phyloP scores from a whole-genome alignment of 1,140 invertebrate genomes.

The Meloidogyne chitwoodi region DNA sequence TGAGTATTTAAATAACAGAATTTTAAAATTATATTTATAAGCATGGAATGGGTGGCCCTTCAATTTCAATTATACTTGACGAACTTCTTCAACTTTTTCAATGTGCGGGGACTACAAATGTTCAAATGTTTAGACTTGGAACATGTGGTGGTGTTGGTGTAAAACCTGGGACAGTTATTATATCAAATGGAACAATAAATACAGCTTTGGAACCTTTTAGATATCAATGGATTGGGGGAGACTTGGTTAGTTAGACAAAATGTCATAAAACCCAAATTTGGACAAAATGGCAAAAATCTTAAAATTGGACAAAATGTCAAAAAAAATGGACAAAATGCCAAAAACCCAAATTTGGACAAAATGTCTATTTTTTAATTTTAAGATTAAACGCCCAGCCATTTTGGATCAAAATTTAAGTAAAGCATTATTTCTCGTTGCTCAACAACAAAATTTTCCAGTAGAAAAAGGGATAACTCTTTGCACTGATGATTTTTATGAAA shows the following conservation, averaged over 20 bases:
- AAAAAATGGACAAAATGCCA: not conserved
- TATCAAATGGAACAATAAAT: conserved; percentile 53
- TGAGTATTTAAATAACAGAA: conserved; percentile 66
- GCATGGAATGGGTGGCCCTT: conserved; percentile 91
- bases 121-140: conserved; percentile 83
- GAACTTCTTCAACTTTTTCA: conserved; percentile 87
- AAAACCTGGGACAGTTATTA: conserved; percentile 52
- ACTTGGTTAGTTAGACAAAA: conserved; percentile 64
- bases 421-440: conserved; percentile 72
- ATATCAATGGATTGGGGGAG: conserved; percentile 78
- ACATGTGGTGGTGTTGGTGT: conserved; percentile 64
- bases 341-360: conserved; percentile 1
- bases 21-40: conserved; percentile 58
- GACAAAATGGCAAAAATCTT: not conserved
- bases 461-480: conserved; percentile 87
- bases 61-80: conserved; percentile 81
- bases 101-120: conserved; percentile 77
- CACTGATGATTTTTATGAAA: conserved; percentile 95
- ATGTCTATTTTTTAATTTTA: not conserved
- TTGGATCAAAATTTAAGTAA: conserved; percentile 75
- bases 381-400: conserved; percentile 73
- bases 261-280: no score
- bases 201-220: conserved; percentile 31
- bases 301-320: not conserved
- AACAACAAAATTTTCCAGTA: conserved; percentile 64